Evolutionary conservation across 2,113 vertebrate genomes (phyloP).

Genomic region (Vanacampus margaritifer): DNA sequence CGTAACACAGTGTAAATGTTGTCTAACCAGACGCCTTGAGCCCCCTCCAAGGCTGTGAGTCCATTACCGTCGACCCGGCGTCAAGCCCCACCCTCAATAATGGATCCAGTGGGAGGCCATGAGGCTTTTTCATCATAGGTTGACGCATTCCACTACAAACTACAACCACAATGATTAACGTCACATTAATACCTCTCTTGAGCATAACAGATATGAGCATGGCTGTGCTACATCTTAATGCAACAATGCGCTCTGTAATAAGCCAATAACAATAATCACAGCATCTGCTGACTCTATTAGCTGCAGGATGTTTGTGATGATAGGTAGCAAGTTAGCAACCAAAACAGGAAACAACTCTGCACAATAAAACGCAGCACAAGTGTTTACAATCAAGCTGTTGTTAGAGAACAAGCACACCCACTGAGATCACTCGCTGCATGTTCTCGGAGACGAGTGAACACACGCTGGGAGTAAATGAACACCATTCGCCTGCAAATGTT

Average conservation of each 20-base stretch:
- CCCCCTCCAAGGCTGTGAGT: no score
- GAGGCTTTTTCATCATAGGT: no score
- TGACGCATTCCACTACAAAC: no score
- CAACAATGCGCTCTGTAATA: background rate
- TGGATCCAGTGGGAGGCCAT: no score
- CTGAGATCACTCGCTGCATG: slow-evolving; percentile 1
- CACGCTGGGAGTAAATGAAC: background rate
- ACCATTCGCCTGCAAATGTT: background rate
- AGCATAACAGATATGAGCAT: background rate
- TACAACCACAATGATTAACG: background rate
- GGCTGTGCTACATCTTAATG: background rate
- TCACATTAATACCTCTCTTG: background rate
- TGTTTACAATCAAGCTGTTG: slow-evolving; percentile 2
- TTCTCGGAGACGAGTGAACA: background rate
- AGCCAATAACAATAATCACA: background rate
- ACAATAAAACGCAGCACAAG: background rate
- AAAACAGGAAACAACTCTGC: background rate
- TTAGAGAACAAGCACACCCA: background rate
- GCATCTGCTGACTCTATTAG: background rate
- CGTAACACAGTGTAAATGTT: no score
- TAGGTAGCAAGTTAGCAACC: slow-evolving; percentile 1
- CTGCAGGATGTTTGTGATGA: slow-evolving; percentile 3
- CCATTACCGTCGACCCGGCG: no score
- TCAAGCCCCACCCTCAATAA: no score
- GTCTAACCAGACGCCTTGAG: no score